A percentile compares a stretch with the other conserved stretches of the same genome.
Conservation (phyloP, 2,888 invertebrate species). For the Cosmia pyralina region DNA sequence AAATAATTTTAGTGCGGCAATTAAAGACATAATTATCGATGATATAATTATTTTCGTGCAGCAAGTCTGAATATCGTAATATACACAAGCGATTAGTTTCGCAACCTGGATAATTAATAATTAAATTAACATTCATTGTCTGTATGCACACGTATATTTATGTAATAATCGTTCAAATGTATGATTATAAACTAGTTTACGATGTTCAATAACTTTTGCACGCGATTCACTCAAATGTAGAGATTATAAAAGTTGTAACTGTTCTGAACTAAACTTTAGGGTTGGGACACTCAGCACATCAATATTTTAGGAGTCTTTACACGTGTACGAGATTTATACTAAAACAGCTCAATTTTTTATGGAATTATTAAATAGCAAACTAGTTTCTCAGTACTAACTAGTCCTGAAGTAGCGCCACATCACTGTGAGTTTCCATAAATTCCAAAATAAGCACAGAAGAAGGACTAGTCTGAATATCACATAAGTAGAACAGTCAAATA, state of each 20-base stretch:
- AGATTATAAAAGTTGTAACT: slow-evolving; percentile 9
- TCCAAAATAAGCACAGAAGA: neutral
- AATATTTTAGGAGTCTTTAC: neutral
- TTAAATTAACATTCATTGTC: slow-evolving; percentile 41
- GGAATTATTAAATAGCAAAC: neutral
- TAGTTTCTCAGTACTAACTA: neutral
- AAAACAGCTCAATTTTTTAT: neutral
- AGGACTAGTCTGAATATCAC: neutral
- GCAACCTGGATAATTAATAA: slow-evolving; percentile 32
- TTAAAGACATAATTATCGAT: slow-evolving; percentile 28
- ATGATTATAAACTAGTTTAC: slow-evolving; percentile 24
- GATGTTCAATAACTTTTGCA: slow-evolving; percentile 24
- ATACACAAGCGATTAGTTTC: slow-evolving; percentile 24
- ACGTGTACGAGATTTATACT: neutral
- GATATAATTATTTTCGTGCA: slow-evolving; percentile 34
- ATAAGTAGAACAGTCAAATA: neutral
- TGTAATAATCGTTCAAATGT: slow-evolving; percentile 28
- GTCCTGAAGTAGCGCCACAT: neutral
- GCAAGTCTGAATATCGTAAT: slow-evolving; percentile 30
- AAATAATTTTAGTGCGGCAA: slow-evolving; percentile 8
- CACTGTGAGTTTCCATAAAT: neutral
- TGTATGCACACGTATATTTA: slow-evolving; percentile 11
- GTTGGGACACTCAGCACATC: neutral
- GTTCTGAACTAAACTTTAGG: neutral
- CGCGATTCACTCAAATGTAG: slow-evolving; percentile 19